A percentile compares a stretch with the other conserved stretches of the same genome.
Conservation (phyloP, 2,888 invertebrate species). For the Diaphora mendica region DNA sequence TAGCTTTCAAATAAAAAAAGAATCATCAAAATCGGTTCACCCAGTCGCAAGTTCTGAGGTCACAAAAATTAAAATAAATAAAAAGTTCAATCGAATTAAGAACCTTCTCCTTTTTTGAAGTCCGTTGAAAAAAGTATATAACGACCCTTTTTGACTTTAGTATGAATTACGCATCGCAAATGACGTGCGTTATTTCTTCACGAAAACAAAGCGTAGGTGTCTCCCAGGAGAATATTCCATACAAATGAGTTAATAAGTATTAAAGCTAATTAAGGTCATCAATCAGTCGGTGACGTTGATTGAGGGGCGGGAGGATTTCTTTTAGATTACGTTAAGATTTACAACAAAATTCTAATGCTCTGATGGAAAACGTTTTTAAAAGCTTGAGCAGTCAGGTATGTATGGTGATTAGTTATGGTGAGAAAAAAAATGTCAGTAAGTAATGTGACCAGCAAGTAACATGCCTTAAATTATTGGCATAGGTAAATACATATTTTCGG, state of each 20-base stretch:
- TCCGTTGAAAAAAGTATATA: too few relatives aligned
- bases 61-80: too few relatives aligned
- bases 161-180: neutral
- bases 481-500: too few relatives aligned
- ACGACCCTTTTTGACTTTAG: too few relatives aligned
- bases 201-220: constrained; percentile 24
- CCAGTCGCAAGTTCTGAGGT: too few relatives aligned
- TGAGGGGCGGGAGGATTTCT: constrained; percentile 60
- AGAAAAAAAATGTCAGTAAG: neutral
- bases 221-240: constrained; percentile 27
- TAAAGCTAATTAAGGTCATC: constrained; percentile 66
- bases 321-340: constrained; percentile 39
- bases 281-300: constrained; percentile 72
- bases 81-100: too few relatives aligned
- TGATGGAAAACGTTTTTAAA: neutral
- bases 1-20: too few relatives aligned
- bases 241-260: constrained; percentile 51
- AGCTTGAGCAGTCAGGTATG: neutral
- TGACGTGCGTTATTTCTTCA: neutral
- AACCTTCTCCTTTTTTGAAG: too few relatives aligned
- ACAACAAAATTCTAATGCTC: constrained; percentile 25
- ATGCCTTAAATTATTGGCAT: too few relatives aligned
- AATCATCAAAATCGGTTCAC: too few relatives aligned
- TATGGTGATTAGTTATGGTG: neutral
- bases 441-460: too few relatives aligned